Percentiles rank a stretch among this genome's conserved stretches.
Evolutionary conservation across 2,113 vertebrate genomes (phyloP).

Genomic region (Vidua macroura): DNA sequence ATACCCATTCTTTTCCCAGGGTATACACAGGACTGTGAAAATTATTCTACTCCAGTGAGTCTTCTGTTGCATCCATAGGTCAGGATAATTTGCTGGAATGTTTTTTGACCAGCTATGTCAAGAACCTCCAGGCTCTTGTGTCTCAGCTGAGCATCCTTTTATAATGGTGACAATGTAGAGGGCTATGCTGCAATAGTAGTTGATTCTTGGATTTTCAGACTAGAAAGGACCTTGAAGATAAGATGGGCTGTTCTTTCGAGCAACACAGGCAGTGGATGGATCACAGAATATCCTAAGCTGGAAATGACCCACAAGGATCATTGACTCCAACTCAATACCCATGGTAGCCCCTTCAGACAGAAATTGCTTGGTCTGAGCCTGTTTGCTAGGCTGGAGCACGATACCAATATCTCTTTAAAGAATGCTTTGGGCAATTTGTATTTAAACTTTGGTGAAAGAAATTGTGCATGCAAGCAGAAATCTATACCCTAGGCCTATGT

Average conservation of each 20-base stretch:
- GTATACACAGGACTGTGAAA: not conserved
- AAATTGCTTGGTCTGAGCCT: not conserved
- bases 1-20: not conserved
- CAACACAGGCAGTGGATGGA: not conserved
- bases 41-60: not conserved
- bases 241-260: not conserved
- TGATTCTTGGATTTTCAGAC: not conserved
- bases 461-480: not conserved
- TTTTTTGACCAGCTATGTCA: not conserved
- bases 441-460: conserved; percentile 4
- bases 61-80: not conserved
- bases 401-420: not conserved
- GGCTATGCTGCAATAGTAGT: not conserved
- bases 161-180: not conserved
- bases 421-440: not conserved
- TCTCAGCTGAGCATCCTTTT: not conserved
- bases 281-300: not conserved
- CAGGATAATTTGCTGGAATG: not conserved
- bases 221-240: not conserved
- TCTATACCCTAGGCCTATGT: not conserved
- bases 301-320: not conserved
- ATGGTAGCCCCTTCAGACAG: not conserved
- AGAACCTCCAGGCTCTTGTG: not conserved
- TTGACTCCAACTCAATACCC: not conserved
- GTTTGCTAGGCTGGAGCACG: not conserved